Percentiles rank a stretch among this genome's conserved stretches.
phyloP scores from a whole-genome alignment of 2,888 invertebrate species.

The Acronicta aceris region DNA sequence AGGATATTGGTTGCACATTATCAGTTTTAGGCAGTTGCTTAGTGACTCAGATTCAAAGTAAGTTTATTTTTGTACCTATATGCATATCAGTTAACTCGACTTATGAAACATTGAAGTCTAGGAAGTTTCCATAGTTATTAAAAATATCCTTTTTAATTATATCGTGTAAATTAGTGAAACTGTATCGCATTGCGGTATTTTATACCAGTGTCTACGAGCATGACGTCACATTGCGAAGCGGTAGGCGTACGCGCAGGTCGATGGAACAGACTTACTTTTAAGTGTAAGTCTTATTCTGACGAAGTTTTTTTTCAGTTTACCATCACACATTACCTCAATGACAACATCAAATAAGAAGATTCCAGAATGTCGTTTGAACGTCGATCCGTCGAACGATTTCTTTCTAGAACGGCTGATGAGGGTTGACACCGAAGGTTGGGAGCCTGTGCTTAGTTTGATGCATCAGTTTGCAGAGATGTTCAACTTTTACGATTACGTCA shows the following conservation, averaged over 20 bases:
- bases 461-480: constrained; percentile 77
- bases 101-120: too few species aligned
- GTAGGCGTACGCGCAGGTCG: too few species aligned
- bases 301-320: constrained; percentile 62
- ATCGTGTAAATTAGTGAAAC: too few species aligned
- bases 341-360: constrained; percentile 66
- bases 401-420: constrained; percentile 68
- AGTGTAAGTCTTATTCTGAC: too few species aligned
- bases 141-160: too few species aligned
- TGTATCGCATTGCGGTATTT: too few species aligned
- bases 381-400: constrained; percentile 71
- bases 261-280: too few species aligned
- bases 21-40: constrained; percentile 73
- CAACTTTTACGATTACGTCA: constrained; percentile 69
- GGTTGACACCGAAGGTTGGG: constrained; percentile 72
- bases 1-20: constrained; percentile 79
- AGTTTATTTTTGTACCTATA: constrained; percentile 32
- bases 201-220: too few species aligned
- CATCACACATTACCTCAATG: constrained; percentile 65
- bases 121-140: too few species aligned
- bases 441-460: constrained; percentile 72
- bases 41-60: constrained; percentile 69
- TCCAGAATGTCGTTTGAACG: constrained; percentile 72
- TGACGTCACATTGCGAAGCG: too few species aligned
- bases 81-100: too few species aligned